phyloP scores from a whole-genome alignment of 2,797 vertebrate species.

The Anguilla obscura region DNA sequence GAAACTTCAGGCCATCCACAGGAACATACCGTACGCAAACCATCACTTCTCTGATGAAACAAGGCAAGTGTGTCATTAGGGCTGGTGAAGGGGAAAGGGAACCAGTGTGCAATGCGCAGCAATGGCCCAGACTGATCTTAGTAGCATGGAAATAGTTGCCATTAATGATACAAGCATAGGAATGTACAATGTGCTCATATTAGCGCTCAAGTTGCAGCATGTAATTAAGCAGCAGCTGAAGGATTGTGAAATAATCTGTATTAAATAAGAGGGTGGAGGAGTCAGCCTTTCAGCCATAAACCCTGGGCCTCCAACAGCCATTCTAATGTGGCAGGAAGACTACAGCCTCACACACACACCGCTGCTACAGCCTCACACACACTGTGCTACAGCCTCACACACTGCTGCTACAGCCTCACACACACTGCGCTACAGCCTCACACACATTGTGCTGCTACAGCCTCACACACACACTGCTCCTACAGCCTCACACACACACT shows the following conservation, averaged over 20 bases:
- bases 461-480: background rate
- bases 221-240: background rate
- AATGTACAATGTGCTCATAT: background rate
- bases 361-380: no score
- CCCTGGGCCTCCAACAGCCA: background rate
- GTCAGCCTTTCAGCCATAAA: background rate
- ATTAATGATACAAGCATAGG: background rate
- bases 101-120: background rate
- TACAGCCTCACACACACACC: no score
- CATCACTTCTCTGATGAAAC: background rate
- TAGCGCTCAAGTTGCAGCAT: slow-evolving; percentile 7
- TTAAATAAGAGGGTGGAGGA: background rate
- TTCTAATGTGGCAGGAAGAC: background rate
- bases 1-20: background rate
- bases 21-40: background rate
- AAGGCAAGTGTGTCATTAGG: background rate
- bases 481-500: background rate
- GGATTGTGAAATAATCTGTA: background rate
- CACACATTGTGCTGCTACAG: background rate
- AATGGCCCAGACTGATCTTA: background rate
- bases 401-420: background rate
- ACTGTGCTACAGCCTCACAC: background rate
- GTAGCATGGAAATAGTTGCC: background rate
- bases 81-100: background rate
- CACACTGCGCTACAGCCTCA: background rate